A percentile compares a stretch with the other conserved stretches of the same genome.
Conservation (phyloP, 2,888 invertebrate genomes). For the Drepanosiphum platanoidis region DNA sequence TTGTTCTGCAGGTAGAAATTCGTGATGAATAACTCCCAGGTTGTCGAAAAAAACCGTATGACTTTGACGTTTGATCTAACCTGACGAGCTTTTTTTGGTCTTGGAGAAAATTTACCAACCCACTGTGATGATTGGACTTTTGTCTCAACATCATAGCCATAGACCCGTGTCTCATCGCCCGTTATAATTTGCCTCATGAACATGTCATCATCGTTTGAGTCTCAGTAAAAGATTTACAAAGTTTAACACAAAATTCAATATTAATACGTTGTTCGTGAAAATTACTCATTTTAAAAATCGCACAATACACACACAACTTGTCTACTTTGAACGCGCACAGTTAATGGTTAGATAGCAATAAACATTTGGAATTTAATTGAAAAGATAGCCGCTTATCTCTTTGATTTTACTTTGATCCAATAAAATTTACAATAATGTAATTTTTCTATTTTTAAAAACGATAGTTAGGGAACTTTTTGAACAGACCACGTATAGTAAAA, state of each 20-base stretch:
- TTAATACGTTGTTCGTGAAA: constrained; percentile 6
- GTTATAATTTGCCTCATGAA: constrained; percentile 18
- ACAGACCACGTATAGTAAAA: constrained; percentile 12
- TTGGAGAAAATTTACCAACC: not conserved
- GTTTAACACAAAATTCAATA: not conserved
- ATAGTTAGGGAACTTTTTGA: constrained; percentile 10
- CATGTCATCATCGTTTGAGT: constrained; percentile 18
- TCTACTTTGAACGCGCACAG: constrained; percentile 5
- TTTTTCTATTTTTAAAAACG: constrained; percentile 11
- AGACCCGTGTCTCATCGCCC: constrained; percentile 9
- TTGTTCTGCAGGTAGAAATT: constrained; percentile 28
- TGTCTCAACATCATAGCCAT: constrained; percentile 1
- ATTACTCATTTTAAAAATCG: not conserved
- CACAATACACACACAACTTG: not conserved
- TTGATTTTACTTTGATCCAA: too few relatives aligned
- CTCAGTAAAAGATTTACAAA: not conserved
- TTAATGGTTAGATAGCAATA: too few relatives aligned
- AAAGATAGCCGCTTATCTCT: too few relatives aligned
- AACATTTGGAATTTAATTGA: too few relatives aligned
- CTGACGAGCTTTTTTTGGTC: not conserved
- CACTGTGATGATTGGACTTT: constrained; percentile 6
- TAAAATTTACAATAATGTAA: too few relatives aligned
- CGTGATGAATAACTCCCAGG: constrained; percentile 12
- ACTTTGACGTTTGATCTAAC: constrained; percentile 12
- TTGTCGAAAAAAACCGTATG: constrained; percentile 1